A percentile compares a stretch with the other conserved stretches of the same genome.
These are phyloP conservation scores for Onthophagus sagittarius DNA, from an alignment of 2,888 invertebrate genomes.

Conservation along the genomic window DNA sequence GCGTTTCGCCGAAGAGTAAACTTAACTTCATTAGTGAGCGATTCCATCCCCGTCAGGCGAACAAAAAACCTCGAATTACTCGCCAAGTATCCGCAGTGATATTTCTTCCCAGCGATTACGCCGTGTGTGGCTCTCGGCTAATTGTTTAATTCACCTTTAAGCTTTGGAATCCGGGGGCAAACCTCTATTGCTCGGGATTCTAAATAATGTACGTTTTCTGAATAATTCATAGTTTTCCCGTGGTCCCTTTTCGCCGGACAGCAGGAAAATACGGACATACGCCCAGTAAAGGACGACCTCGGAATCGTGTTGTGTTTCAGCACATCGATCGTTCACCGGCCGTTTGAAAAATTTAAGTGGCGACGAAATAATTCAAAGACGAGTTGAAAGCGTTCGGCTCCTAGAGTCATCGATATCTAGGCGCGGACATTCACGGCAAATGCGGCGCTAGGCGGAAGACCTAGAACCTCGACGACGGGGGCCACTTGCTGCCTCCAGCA, in stretches of 20 bases:
- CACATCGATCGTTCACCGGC: neutral
- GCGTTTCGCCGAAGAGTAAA: neutral
- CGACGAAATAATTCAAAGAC: neutral
- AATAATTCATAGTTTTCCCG: neutral
- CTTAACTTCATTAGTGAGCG: neutral
- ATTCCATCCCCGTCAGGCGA: neutral
- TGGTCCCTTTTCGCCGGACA: neutral
- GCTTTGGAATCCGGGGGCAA: neutral
- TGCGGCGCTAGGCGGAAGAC: neutral
- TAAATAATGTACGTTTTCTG: neutral
- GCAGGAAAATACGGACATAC: neutral
- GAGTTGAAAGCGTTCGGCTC: neutral
- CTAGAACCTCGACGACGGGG: neutral
- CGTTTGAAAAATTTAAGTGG: neutral
- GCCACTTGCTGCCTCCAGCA: neutral
- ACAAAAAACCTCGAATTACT: neutral
- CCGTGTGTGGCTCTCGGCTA: neutral
- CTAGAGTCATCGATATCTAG: neutral
- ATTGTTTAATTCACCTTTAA: neutral
- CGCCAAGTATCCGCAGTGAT: neutral
- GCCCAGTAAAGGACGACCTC: neutral
- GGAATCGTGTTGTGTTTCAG: neutral
- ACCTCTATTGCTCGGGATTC: neutral
- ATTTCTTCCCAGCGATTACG: neutral
- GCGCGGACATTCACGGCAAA: neutral